Conservation (phyloP, 2,888 invertebrate species). For the Amblyjoppa proteus region DNA sequence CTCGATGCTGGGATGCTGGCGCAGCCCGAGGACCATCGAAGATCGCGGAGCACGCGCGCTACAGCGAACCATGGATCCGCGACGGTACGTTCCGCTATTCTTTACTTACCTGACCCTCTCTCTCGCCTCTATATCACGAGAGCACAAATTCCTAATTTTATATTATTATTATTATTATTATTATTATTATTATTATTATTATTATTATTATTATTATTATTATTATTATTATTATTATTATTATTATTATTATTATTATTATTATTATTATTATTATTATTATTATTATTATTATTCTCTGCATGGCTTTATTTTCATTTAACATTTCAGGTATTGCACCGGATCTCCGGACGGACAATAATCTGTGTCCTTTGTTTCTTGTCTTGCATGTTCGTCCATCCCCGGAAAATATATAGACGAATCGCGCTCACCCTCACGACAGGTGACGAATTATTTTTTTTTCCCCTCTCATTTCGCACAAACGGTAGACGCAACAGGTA, state of each 20-base stretch:
- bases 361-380: neutral
- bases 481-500: constrained; percentile 74
- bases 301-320: no score
- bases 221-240: no score
- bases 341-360: no score
- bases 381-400: constrained; percentile 5
- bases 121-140: neutral
- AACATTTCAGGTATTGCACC: no score
- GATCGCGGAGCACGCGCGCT: constrained; percentile 9
- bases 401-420: no score
- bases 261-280: no score
- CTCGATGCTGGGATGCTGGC: constrained; percentile 50
- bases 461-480: constrained; percentile 34
- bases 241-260: no score
- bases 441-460: constrained; percentile 16
- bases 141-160: neutral
- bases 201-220: neutral
- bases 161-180: neutral
- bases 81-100: neutral
- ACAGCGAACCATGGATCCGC: neutral
- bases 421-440: neutral
- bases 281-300: no score
- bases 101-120: neutral
- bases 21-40: constrained; percentile 13
- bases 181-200: neutral